Evolutionary conservation across 2,888 invertebrate genomes (phyloP).

Genomic region (Pammene fasciana): DNA sequence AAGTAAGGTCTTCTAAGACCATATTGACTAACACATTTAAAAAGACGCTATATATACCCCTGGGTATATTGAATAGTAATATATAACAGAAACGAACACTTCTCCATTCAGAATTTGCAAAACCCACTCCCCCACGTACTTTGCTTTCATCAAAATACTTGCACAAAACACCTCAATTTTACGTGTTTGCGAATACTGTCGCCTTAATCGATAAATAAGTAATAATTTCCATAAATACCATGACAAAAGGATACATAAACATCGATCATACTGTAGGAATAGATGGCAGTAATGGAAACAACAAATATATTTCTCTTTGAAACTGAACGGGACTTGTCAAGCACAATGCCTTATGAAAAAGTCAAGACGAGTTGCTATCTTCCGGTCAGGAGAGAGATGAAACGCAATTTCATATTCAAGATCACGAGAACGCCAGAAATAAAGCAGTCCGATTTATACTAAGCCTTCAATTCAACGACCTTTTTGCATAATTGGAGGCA

Average conservation of each 20-base stretch:
- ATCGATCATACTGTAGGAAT: conserved; percentile 46
- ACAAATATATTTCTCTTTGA: conserved; percentile 45
- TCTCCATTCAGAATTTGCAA: no score
- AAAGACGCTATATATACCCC: no score
- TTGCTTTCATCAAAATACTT: no score
- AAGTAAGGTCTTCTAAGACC: no score
- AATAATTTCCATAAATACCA: conserved; percentile 25
- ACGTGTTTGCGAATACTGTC: no score
- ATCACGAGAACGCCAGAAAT: conserved; percentile 50
- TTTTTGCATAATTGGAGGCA: conserved; percentile 52
- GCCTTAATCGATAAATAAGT: background rate
- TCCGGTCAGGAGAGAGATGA: conserved; percentile 45
- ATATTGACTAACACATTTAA: no score
- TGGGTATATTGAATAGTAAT: no score
- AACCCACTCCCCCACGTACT: no score
- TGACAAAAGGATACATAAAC: conserved; percentile 41
- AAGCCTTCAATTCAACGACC: conserved; percentile 43
- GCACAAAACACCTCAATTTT: no score
- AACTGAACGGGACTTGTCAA: conserved; percentile 47
- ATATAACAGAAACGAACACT: no score
- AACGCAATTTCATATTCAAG: conserved; percentile 50
- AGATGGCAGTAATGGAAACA: conserved; percentile 46
- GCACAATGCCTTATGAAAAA: conserved; percentile 46
- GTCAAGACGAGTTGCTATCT: conserved; percentile 44
- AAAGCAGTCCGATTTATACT: conserved; percentile 44